phyloP scores from a whole-genome alignment of 1,140 invertebrate species.

The Micrasema longulum region DNA sequence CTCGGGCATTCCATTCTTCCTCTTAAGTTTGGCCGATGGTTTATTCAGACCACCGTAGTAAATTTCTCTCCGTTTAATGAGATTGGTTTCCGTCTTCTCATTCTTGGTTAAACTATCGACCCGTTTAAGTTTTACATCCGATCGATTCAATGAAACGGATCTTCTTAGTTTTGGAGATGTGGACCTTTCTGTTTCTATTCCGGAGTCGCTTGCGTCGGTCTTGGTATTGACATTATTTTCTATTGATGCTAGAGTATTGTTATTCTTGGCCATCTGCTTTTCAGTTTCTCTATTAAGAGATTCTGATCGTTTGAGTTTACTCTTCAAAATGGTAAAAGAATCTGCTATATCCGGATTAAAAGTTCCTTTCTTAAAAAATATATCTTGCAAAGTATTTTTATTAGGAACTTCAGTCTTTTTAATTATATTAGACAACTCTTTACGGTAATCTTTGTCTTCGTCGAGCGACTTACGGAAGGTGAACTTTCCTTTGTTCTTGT shows the following conservation, averaged over 20 bases:
- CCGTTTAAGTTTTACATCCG: constrained; percentile 63
- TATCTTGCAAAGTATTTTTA: constrained; percentile 47
- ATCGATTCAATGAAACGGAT: constrained; percentile 65
- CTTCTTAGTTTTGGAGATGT: constrained; percentile 57
- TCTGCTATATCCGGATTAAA: constrained; percentile 45
- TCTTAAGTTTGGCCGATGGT: constrained; percentile 74
- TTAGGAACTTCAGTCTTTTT: constrained; percentile 29
- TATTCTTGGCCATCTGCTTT: constrained; percentile 51
- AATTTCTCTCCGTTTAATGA: constrained; percentile 77
- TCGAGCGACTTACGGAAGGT: constrained; percentile 44
- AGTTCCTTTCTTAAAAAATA: constrained; percentile 48
- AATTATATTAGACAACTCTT: constrained; percentile 20
- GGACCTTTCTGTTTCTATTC: constrained; percentile 44
- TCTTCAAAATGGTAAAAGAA: constrained; percentile 38
- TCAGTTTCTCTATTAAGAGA: constrained; percentile 68
- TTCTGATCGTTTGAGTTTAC: constrained; percentile 70
- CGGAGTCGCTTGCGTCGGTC: constrained; percentile 41
- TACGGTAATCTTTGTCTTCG: constrained; percentile 35
- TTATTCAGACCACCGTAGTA: constrained; percentile 63
- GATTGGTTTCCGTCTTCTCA: constrained; percentile 85
- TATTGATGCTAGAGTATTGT: constrained; percentile 47
- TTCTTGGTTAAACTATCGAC: constrained; percentile 78
- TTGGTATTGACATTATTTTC: constrained; percentile 48
- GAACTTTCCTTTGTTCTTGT: constrained; percentile 56
- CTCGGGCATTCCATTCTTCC: constrained; percentile 81